phyloP scores from a whole-genome alignment of 2,113 vertebrate genomes.

The Laticauda colubrina region DNA sequence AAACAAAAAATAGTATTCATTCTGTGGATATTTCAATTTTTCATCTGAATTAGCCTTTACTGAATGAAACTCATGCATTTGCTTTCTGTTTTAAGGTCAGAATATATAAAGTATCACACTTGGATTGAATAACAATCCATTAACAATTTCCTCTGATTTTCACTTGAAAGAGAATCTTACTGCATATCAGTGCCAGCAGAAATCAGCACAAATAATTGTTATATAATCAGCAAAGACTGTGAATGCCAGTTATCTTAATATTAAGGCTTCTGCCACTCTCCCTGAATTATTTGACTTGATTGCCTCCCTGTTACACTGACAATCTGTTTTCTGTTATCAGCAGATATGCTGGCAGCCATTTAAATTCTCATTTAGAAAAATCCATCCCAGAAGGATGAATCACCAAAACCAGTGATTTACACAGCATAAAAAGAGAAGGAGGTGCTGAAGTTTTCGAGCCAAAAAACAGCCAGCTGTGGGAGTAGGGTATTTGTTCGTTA shows the following conservation, averaged over 20 bases:
- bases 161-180: slow-evolving; percentile 48
- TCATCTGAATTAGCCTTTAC: background rate
- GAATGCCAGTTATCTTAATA: slow-evolving; percentile 52
- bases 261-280: slow-evolving; percentile 66
- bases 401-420: slow-evolving; percentile 14
- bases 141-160: slow-evolving; percentile 40
- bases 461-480: background rate
- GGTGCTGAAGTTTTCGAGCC: background rate
- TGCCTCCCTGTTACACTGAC: slow-evolving; percentile 63
- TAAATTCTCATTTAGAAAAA: slow-evolving; percentile 62
- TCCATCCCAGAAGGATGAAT: slow-evolving; percentile 17
- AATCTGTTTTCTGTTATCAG: slow-evolving; percentile 70
- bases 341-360: slow-evolving; percentile 61
- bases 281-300: slow-evolving; percentile 59
- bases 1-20: background rate
- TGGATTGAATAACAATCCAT: slow-evolving; percentile 33
- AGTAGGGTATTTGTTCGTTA: background rate
- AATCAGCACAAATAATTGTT: slow-evolving; percentile 65
- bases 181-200: slow-evolving; percentile 53
- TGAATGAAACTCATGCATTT: background rate
- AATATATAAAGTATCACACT: background rate
- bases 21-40: background rate
- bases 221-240: slow-evolving; percentile 67
- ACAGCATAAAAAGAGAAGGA: background rate
- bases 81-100: background rate